Base-by-base conservation (phyloP, 1,140 invertebrate species). In the Chymomyza costata region DNA sequence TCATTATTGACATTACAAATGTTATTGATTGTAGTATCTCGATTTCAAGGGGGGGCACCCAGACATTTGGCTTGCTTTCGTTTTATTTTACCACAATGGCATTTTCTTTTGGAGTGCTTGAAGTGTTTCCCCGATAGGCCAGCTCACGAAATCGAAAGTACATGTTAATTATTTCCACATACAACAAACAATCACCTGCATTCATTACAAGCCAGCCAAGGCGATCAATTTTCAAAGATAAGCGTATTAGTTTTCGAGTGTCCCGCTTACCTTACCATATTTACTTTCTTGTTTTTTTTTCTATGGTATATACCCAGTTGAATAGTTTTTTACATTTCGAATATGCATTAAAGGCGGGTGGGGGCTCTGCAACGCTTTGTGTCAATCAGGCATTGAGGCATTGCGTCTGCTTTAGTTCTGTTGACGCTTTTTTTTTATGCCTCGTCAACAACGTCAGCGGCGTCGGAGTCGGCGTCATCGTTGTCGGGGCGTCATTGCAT, bases 1-100 rank as follows among this genome's bases (percentile, higher is more conserved):
- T 80, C 67, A 80, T 78, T 78, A 80, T 78, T 78, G 71, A 71
- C 71, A 78, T 78, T 71, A 80, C 63, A 71, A 67, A 78, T 78
- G 71, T 78, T 80, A 80, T 78, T 71, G 73, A 80, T 78, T 67
- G 73, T 64, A 54, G 40, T 43, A 44, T 13, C 34, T 17, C 35
- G 21, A 16, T 14, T 31, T 8, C 31, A 19, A 15, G 19, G 13
- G 0, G 8, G 6, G 17, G 1, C 6, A 11, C 18, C 6, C 10
- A 43, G 43, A n/a, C n/a, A n/a, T n/a, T n/a, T n/a, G n/a, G n/a
- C n/a, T n/a, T n/a, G n/a, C 8, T 30, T 65, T 40, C 54, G 44
- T 56, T 68, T 58, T 32, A 39, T 48, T 50, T 53, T 37, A 44
- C 48, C 48, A 7, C 31, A 45, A 32, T 25, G 39, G 48, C 28